These are phyloP conservation scores for Pammene aurita DNA, from an alignment of 2,888 invertebrate species.

Conservation along the genomic window DNA sequence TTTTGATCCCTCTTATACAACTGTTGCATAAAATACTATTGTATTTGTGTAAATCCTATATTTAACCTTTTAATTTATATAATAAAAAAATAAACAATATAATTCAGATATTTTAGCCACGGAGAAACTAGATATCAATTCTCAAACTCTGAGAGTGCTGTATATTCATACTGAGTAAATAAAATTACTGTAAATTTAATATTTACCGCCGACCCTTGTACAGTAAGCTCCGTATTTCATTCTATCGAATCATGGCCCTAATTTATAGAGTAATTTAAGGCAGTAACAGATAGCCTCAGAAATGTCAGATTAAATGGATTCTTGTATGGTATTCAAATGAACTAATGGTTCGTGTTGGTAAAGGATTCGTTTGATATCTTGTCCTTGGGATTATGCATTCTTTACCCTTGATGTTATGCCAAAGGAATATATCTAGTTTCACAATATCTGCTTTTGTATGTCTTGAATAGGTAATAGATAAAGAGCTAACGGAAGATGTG, in stretches of 20 bases:
- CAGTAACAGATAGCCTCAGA: slow-evolving; percentile 34
- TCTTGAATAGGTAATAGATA: no score
- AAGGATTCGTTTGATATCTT: slow-evolving; percentile 19
- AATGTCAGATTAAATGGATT: slow-evolving; percentile 29
- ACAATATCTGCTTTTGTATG: no score
- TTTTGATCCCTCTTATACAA: no score
- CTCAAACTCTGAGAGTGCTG: no score
- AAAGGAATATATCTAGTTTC: slow-evolving; percentile 1
- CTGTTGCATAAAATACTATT: no score
- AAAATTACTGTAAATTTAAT: slow-evolving; percentile 1
- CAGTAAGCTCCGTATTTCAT: slow-evolving; percentile 34
- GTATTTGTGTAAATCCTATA: no score
- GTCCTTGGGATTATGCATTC: slow-evolving; percentile 25
- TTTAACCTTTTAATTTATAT: no score
- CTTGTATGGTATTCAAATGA: slow-evolving; percentile 31
- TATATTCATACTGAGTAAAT: background rate
- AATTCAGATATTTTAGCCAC: no score
- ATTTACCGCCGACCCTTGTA: slow-evolving; percentile 18
- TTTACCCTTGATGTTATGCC: slow-evolving; percentile 17
- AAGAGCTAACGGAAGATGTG: no score
- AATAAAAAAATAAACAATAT: no score
- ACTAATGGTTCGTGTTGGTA: slow-evolving; percentile 5
- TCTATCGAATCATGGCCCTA: slow-evolving; percentile 38
- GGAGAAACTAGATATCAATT: no score
- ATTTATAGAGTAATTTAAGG: slow-evolving; percentile 38